Evolutionary conservation across 2,113 vertebrate species (phyloP).

Genomic region (Apaloderma vittatum): DNA sequence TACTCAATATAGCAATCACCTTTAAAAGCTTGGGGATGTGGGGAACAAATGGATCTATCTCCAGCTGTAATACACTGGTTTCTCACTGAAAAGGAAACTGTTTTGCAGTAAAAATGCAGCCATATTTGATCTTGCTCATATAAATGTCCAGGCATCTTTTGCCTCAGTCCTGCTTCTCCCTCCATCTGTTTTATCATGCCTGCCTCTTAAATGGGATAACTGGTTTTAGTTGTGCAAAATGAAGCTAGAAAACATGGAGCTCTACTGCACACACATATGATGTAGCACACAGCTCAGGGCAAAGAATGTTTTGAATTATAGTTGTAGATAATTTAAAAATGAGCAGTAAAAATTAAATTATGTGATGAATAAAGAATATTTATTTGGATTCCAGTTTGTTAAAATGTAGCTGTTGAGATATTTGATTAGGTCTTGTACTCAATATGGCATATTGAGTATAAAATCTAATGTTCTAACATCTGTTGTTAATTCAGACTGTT

Average conservation of each 20-base stretch:
- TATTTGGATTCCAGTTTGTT: conserved; percentile 12
- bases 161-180: not conserved
- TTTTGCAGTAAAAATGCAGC: not conserved
- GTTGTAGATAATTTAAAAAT: not conserved
- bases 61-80: not conserved
- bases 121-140: not conserved
- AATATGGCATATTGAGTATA: not conserved
- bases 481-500: conserved; percentile 33
- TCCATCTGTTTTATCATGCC: not conserved
- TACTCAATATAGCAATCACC: not conserved
- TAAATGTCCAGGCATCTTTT: not conserved
- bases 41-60: not conserved
- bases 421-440: conserved; percentile 31
- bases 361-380: not conserved
- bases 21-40: not conserved
- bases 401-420: conserved; percentile 1
- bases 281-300: not conserved
- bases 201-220: not conserved
- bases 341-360: not conserved
- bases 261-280: not conserved
- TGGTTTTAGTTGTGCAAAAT: not conserved
- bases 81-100: not conserved
- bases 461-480: conserved; percentile 35
- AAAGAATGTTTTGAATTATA: not conserved
- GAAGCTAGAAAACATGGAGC: not conserved